Evolutionary conservation across 23 tunicate species (phyloP).

Genomic region (Halocynthia aurantium): DNA sequence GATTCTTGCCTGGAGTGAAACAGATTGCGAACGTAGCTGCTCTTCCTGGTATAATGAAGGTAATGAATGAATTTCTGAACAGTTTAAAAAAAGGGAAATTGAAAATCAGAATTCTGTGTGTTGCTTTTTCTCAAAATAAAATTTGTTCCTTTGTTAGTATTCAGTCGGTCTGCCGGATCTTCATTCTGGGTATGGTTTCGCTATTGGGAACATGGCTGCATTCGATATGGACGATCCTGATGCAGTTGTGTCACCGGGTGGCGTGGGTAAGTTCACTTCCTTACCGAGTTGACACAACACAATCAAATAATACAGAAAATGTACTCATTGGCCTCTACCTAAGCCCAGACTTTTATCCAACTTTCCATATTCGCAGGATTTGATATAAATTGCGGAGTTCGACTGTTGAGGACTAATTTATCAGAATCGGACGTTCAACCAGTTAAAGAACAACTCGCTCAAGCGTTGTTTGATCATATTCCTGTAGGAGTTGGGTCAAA

Average conservation of each 20-base stretch:
- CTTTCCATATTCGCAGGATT: constrained; percentile 37
- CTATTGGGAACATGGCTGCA: constrained; percentile 99
- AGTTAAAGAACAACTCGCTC: constrained; percentile 98
- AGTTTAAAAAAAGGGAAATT: not conserved
- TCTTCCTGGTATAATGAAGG: constrained; percentile 97
- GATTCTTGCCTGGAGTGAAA: constrained; percentile 96
- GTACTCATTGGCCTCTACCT: too few relatives aligned
- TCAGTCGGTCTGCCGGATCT: constrained; percentile 95
- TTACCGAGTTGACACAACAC: not conserved
- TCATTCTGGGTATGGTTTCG: constrained; percentile 99
- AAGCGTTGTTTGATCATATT: constrained; percentile 95
- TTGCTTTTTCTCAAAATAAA: not conserved
- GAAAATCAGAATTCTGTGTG: not conserved
- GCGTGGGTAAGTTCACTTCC: constrained; percentile 64
- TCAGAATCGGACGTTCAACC: constrained; percentile 93
- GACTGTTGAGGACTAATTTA: constrained; percentile 87
- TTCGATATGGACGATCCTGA: constrained; percentile 97
- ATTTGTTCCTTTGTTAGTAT: not conserved
- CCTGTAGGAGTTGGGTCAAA: constrained; percentile 99
- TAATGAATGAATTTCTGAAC: not conserved
- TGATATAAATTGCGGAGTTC: constrained; percentile 98
- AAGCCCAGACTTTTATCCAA: too few relatives aligned
- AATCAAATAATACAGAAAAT: too few relatives aligned
- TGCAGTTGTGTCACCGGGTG: constrained; percentile 96
- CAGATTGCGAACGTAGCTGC: constrained; percentile 99